Evolutionary conservation across 2,888 invertebrate species (phyloP).

Genomic region (Vannuccia rotundouncinata): DNA sequence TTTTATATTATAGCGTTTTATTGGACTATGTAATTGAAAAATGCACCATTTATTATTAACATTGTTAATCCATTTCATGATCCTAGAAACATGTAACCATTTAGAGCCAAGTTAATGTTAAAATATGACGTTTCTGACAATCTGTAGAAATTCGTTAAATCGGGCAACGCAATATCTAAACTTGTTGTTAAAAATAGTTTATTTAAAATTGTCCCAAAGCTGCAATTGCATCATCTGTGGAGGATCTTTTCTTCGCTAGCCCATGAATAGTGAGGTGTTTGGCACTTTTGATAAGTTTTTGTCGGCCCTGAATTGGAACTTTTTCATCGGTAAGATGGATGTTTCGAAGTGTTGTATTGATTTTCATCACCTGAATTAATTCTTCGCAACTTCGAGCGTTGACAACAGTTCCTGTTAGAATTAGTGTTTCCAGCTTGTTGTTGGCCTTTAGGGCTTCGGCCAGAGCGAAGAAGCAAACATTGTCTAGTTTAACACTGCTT

Average conservation of each 20-base stretch:
- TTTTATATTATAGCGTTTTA: no score
- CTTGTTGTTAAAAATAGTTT: no score
- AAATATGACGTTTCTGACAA: no score
- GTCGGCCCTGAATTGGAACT: conserved; percentile 18
- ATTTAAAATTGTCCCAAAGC: not conserved
- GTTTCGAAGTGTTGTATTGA: conserved; percentile 32
- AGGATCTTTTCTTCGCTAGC: not conserved
- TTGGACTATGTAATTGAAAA: no score
- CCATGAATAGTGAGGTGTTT: conserved; percentile 27
- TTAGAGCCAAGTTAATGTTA: no score
- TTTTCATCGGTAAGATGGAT: conserved; percentile 35
- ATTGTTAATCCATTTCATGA: no score
- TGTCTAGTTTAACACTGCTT: conserved; percentile 36
- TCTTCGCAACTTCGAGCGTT: conserved; percentile 44
- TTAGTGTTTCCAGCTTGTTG: conserved; percentile 45
- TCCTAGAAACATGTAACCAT: no score
- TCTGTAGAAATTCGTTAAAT: no score
- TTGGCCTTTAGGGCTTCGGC: conserved; percentile 44
- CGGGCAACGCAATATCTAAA: no score
- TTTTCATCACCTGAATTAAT: conserved; percentile 35
- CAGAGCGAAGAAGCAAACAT: conserved; percentile 41
- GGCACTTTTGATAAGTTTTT: not conserved
- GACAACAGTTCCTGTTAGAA: conserved; percentile 45
- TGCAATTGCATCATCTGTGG: not conserved
- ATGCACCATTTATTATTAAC: no score